These are phyloP conservation scores for Eulemur rufifrons DNA, from an alignment of 2,113 vertebrate genomes.

Conservation along the genomic window DNA sequence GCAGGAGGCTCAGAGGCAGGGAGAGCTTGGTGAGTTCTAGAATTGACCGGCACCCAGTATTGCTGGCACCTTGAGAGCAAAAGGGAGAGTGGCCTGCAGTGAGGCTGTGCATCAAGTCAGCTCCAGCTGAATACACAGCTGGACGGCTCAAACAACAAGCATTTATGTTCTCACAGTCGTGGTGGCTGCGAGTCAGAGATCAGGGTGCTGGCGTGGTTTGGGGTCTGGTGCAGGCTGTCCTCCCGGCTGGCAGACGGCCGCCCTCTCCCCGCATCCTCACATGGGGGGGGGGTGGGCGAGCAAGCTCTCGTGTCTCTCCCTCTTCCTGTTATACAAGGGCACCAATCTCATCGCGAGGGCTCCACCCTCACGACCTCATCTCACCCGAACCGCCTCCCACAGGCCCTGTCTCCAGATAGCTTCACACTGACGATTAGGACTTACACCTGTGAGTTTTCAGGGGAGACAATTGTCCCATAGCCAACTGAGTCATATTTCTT, in stretches of 20 bases:
- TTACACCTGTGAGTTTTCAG: neutral
- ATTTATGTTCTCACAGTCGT: accelerated
- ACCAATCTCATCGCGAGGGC: neutral
- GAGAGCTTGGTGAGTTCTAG: neutral
- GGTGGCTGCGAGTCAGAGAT: neutral
- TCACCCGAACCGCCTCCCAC: too few relatives aligned
- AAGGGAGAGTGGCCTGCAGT: neutral
- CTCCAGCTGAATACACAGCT: neutral
- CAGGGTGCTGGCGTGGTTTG: accelerated
- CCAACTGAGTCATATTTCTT: neutral
- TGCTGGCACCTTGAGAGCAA: too few relatives aligned
- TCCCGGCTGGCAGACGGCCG: neutral
- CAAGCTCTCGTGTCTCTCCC: neutral
- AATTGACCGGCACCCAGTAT: neutral
- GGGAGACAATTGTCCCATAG: neutral
- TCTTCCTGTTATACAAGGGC: neutral
- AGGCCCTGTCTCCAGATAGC: too few relatives aligned
- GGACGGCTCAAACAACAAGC: accelerated
- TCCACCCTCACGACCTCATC: too few relatives aligned
- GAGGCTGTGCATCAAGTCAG: accelerated
- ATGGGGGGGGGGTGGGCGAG: neutral
- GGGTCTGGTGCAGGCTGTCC: too few relatives aligned
- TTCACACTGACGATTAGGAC: accelerated
- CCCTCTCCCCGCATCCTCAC: neutral
- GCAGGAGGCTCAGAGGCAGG: accelerated